Percentiles rank a stretch among this genome's conserved stretches.
Evolutionary conservation across 1,140 invertebrate species (phyloP).

Genomic region (Lucilia sericata): DNA sequence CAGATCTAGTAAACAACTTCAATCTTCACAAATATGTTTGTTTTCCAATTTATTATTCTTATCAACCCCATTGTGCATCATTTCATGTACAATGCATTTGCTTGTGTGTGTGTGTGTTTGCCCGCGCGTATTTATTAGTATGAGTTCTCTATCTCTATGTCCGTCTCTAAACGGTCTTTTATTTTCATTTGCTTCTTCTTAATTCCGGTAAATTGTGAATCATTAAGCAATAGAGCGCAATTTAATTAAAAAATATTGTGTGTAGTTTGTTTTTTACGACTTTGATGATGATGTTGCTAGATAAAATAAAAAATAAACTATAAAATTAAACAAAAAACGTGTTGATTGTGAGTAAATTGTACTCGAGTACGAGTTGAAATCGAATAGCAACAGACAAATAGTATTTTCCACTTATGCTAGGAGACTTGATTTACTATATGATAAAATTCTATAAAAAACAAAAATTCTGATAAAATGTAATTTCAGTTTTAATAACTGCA

Average conservation of each 20-base stretch:
- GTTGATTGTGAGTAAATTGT: not conserved
- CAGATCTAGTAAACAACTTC: too few species aligned
- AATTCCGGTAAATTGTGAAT: slow-evolving; percentile 42
- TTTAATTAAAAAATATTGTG: slow-evolving; percentile 29
- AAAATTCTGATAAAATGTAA: too few species aligned
- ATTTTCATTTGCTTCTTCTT: slow-evolving; percentile 1
- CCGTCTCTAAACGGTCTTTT: not conserved
- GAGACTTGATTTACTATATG: not conserved
- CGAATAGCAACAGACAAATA: not conserved
- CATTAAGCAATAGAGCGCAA: slow-evolving; percentile 40
- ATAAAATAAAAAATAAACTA: not conserved
- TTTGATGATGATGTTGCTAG: slow-evolving; percentile 12
- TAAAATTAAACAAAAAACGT: not conserved
- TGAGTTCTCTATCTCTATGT: not conserved
- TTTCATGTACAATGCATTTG: too few species aligned
- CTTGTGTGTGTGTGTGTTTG: not conserved
- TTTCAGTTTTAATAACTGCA: too few species aligned
- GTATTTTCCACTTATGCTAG: not conserved
- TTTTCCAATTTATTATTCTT: too few species aligned
- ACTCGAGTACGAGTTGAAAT: not conserved
- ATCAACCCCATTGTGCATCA: too few species aligned
- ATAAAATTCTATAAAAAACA: too few species aligned
- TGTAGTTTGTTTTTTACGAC: not conserved
- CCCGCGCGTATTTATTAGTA: not conserved
- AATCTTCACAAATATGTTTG: too few species aligned